Conservation (phyloP, 2,888 invertebrate species). For the Eupithecia insigniata region DNA sequence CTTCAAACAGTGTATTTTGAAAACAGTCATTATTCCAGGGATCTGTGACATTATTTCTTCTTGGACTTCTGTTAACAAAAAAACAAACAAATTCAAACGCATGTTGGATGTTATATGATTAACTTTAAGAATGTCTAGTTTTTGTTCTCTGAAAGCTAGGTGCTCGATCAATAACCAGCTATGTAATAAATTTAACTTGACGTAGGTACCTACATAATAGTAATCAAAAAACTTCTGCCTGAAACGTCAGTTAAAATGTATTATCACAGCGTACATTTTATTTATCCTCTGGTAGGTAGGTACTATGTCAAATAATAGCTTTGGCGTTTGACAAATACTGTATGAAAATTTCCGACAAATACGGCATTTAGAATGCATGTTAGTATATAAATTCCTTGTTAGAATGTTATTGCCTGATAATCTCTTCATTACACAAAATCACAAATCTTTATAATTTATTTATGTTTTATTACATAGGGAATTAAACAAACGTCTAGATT, state of each 20-base stretch:
- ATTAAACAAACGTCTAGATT: background rate
- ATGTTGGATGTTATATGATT: background rate
- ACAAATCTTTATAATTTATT: no score
- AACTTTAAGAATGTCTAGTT: background rate
- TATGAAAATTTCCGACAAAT: background rate
- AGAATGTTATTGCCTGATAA: background rate
- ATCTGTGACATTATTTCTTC: background rate
- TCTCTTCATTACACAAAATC: background rate
- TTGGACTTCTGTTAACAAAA: background rate
- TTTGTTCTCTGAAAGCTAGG: background rate
- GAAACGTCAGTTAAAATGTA: background rate
- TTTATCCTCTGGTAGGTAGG: background rate
- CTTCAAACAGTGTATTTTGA: background rate
- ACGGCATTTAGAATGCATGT: background rate
- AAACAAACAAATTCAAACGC: background rate
- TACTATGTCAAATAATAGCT: background rate
- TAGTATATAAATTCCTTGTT: no score
- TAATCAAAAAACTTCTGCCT: background rate
- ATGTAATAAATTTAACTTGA: background rate
- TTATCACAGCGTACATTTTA: background rate
- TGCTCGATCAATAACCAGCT: background rate
- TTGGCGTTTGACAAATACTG: background rate
- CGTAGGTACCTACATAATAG: background rate
- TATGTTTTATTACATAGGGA: background rate
- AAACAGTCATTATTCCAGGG: background rate